Percentiles rank a stretch among this genome's conserved stretches.
Conservation (phyloP, 2,888 invertebrate species). For the Drosophila neonasuta region DNA sequence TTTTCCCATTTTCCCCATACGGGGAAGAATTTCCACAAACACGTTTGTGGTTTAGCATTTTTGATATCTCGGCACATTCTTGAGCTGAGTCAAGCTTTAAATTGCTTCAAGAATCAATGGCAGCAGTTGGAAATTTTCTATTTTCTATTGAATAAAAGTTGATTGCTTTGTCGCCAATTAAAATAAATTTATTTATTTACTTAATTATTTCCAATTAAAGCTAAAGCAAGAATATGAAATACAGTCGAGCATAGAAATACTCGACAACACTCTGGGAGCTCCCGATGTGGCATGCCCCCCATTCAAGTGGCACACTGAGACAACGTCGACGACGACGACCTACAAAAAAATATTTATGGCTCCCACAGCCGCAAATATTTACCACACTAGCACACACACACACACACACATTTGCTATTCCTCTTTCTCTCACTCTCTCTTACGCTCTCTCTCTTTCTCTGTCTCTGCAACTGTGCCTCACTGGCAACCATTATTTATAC, state of each 20-base stretch:
- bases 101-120: background rate
- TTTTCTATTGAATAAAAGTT: background rate
- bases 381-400: constrained; percentile 47
- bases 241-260: background rate
- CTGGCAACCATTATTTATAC: constrained; percentile 63
- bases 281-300: constrained; percentile 7
- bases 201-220: constrained; percentile 1
- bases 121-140: too few relatives aligned
- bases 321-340: constrained; percentile 53
- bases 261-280: constrained; percentile 6
- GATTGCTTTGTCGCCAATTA: background rate
- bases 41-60: constrained; percentile 13
- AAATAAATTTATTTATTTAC: background rate
- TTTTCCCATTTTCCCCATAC: background rate
- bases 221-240: background rate
- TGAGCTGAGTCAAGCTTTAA: constrained; percentile 5
- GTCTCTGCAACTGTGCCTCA: constrained; percentile 14
- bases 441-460: constrained; percentile 11
- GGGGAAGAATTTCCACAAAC: background rate
- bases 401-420: background rate
- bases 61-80: constrained; percentile 6
- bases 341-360: constrained; percentile 66
- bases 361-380: constrained; percentile 65
- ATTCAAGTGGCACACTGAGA: constrained; percentile 56
- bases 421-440: constrained; percentile 5